These are phyloP conservation scores for Xestia ashworthii DNA, from an alignment of 2,888 invertebrate species.

Conservation along the genomic window DNA sequence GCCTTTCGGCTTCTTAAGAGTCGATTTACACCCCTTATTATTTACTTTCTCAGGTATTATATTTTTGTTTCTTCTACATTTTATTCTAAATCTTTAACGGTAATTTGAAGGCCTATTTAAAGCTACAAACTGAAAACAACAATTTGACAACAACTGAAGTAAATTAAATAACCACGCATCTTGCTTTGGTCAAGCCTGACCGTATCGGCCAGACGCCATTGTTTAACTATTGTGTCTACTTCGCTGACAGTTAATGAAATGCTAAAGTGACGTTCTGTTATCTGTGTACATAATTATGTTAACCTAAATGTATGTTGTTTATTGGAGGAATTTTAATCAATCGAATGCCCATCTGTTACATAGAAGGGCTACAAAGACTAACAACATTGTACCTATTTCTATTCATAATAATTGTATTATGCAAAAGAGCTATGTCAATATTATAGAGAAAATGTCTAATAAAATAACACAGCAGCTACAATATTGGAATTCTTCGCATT, in stretches of 20 bases:
- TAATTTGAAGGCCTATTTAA: not conserved
- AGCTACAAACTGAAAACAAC: not conserved
- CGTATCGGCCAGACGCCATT: too few species aligned
- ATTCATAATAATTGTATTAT: conserved; percentile 1
- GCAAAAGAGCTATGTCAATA: conserved; percentile 7
- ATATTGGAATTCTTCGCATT: conserved; percentile 28
- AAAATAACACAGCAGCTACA: conserved; percentile 9
- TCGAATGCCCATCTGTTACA: not conserved
- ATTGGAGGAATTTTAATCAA: not conserved
- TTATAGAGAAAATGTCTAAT: conserved; percentile 26
- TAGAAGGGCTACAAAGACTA: not conserved
- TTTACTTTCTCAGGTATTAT: not conserved
- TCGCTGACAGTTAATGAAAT: too few species aligned
- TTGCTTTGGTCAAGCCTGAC: not conserved
- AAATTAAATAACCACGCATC: not conserved
- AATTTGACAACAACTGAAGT: not conserved
- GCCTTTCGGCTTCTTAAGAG: too few species aligned
- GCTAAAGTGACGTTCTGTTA: not conserved
- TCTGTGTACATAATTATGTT: not conserved
- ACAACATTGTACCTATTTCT: not conserved
- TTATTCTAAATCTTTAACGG: not conserved
- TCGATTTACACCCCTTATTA: not conserved
- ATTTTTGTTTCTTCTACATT: not conserved
- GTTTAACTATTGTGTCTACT: too few species aligned
- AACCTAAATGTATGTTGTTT: not conserved